These are phyloP conservation scores for Aleiodes leptofemur DNA, from an alignment of 2,888 invertebrate genomes.

Conservation along the genomic window DNA sequence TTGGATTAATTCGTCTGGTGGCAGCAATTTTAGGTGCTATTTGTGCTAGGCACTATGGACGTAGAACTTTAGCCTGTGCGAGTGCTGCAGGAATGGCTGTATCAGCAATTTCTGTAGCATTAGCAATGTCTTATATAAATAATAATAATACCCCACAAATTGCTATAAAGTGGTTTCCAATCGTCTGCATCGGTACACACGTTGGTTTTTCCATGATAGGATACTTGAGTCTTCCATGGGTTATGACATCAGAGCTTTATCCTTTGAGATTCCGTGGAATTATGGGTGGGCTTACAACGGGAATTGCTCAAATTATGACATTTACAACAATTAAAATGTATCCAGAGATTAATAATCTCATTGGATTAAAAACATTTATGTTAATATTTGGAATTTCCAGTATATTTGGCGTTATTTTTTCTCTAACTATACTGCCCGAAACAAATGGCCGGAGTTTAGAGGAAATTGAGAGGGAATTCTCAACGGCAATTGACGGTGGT, in stretches of 20 bases:
- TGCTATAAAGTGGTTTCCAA: conserved; percentile 73
- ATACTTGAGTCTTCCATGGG: conserved; percentile 85
- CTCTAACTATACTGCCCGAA: conserved; percentile 81
- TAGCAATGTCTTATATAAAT: conserved; percentile 71
- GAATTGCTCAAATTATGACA: conserved; percentile 82
- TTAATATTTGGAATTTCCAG: conserved; percentile 81
- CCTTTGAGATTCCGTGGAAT: conserved; percentile 83
- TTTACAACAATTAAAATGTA: conserved; percentile 85
- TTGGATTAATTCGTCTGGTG: conserved; percentile 81
- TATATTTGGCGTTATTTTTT: conserved; percentile 80
- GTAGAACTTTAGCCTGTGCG: conserved; percentile 80
- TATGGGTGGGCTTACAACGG: conserved; percentile 83
- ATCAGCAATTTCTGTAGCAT: conserved; percentile 77
- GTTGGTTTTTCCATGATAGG: conserved; percentile 86
- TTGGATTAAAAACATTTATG: conserved; percentile 81
- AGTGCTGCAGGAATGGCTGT: conserved; percentile 82
- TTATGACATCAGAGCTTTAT: conserved; percentile 85
- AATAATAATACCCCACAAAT: neutral
- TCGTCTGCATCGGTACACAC: conserved; percentile 81
- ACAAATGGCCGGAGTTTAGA: conserved; percentile 82
- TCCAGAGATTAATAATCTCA: conserved; percentile 78
- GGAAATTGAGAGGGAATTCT: conserved; percentile 82
- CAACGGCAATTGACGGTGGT: conserved; percentile 52
- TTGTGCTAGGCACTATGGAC: conserved; percentile 80
- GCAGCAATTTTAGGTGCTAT: conserved; percentile 83